A percentile compares a stretch with the other conserved stretches of the same genome.
Evolutionary conservation across 2,888 invertebrate genomes (phyloP).

Genomic region (Biston stratarius): DNA sequence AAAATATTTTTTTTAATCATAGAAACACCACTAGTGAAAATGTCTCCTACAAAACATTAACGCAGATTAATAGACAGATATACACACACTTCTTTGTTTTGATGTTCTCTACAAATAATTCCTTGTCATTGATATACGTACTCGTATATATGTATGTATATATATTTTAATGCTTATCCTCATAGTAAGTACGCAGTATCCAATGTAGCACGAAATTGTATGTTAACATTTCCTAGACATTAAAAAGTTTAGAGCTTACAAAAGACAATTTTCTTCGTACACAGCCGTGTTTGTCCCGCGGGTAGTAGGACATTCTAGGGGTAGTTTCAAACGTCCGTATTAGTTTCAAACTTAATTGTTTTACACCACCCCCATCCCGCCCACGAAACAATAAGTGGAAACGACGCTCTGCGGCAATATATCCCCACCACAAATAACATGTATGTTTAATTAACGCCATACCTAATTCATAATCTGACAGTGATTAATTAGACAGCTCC

Average conservation of each 20-base stretch:
- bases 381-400: conserved; percentile 40
- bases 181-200: no score
- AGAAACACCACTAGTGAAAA: no score
- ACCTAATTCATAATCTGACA: conserved; percentile 85
- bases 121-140: no score
- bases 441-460: conserved; percentile 83
- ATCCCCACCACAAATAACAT: conserved; percentile 77
- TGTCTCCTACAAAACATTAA: no score
- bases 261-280: conserved; percentile 52
- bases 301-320: conserved; percentile 52
- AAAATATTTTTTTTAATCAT: no score
- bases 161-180: no score
- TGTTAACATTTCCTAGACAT: conserved; percentile 6
- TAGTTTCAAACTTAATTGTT: conserved; percentile 74
- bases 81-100: no score
- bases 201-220: background rate
- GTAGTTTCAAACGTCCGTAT: conserved; percentile 48
- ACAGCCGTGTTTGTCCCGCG: conserved; percentile 53
- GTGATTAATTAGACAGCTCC: conserved; percentile 81
- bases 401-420: conserved; percentile 47
- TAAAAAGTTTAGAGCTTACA: conserved; percentile 41
- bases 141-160: no score
- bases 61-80: no score
- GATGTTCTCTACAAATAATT: no score
- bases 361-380: conserved; percentile 46